Conservation (phyloP, 2,888 invertebrate genomes). For the Nezara viridula region DNA sequence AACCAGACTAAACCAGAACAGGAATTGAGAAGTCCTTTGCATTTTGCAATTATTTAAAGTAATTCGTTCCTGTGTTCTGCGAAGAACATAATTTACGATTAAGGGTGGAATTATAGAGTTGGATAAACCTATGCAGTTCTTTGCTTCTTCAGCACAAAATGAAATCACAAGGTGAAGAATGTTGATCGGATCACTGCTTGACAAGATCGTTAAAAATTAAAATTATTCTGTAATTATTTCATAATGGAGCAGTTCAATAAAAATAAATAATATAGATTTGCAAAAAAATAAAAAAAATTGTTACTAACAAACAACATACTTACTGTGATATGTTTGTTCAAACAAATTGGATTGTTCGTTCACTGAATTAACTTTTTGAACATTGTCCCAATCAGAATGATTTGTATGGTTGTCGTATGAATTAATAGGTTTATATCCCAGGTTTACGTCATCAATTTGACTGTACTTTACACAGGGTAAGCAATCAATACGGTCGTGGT, state of each 20-base stretch:
- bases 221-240: not conserved
- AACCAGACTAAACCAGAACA: too few relatives aligned
- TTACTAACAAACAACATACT: conserved; percentile 48
- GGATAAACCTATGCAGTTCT: too few relatives aligned
- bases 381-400: conserved; percentile 62
- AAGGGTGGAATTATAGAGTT: too few relatives aligned
- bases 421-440: conserved; percentile 60
- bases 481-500: conserved; percentile 62
- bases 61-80: too few relatives aligned
- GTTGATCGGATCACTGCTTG: not conserved
- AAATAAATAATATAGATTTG: not conserved
- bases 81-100: too few relatives aligned
- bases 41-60: too few relatives aligned
- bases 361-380: conserved; percentile 59
- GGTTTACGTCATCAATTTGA: conserved; percentile 62
- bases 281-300: too few relatives aligned
- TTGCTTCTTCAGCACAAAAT: too few relatives aligned
- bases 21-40: too few relatives aligned
- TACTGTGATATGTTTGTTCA: conserved; percentile 63
- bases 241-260: not conserved
- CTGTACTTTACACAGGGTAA: conserved; percentile 63
- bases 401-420: conserved; percentile 59
- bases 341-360: conserved; percentile 43
- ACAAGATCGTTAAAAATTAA: not conserved
- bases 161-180: too few relatives aligned